Evolutionary conservation across 2,888 invertebrate species (phyloP), one percentile per base, ranked within the genome.

Genomic region (Sthenelais limicola): DNA sequence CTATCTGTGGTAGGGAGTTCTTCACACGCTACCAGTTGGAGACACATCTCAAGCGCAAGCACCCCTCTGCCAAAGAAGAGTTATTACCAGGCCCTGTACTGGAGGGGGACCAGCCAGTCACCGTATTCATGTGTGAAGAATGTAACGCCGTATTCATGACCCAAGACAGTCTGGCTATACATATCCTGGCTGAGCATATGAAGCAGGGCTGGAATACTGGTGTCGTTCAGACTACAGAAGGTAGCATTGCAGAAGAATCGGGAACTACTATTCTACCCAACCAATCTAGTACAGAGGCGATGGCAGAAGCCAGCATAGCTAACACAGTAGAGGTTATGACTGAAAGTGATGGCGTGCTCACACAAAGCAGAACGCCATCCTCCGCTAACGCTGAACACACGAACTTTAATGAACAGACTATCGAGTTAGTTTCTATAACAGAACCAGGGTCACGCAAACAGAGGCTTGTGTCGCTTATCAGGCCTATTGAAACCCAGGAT

Each of bases 181-280:
- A 78, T 67, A 78, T 78, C 30, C 77, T 78, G 28, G 74, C 74
- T 18, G 76, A 76, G 43, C 78, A 78, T 66, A 76, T 76, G 76
- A 67, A 67, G 52, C 66, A 72, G 51, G 70, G 54, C 28, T 70
- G 70, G 70, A 30, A 38, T 4, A 28, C 15, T 4, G 35, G 24
- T 1, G 38, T 26, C 24, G 38, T 28, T 5, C 3, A 24, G 9
- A 58, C 33, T 21, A n/a, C 52, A 24, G 12, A 15, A 4, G 33
- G 18, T 0, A 24, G 30, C n/a, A 32, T 32, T 9, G 33, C 58
- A 12, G 58, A 58, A 33, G 58, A 24, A 3, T 24, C 33, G 18
- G 58, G 24, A 18, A 21, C 58, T 21, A n/a, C 33, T 33, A 32
- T 32, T 21, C 32, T 24, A n/a, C 32, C 24, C 33, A 58, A 28